These are phyloP conservation scores for Cynocephalus volans DNA, from an alignment of 2,113 vertebrate species.

Conservation along the genomic window DNA sequence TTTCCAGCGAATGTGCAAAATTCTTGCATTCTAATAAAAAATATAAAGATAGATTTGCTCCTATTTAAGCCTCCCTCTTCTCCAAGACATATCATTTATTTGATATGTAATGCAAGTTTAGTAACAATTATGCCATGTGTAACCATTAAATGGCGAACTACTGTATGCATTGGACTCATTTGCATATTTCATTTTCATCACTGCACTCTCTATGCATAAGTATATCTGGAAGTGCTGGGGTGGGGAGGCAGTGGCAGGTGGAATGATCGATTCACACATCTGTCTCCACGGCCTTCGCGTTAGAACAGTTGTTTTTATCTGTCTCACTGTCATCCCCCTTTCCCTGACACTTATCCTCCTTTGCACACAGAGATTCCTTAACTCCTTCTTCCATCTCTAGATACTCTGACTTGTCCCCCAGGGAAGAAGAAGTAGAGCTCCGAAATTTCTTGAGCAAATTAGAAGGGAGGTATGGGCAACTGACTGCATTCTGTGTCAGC, in stretches of 20 bases:
- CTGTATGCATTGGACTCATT: constrained; percentile 88
- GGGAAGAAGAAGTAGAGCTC: constrained; percentile 95
- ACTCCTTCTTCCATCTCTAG: constrained; percentile 99
- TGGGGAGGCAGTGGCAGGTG: not conserved
- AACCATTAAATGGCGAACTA: constrained; percentile 89
- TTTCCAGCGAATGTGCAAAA: constrained; percentile 91
- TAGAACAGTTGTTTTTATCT: constrained; percentile 96
- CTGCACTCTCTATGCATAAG: constrained; percentile 92
- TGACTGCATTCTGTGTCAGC: constrained; percentile 94
- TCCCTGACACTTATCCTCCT: constrained; percentile 95
- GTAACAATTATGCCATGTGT: constrained; percentile 88
- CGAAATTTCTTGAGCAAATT: constrained; percentile 96
- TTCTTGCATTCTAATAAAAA: constrained; percentile 92
- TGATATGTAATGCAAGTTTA: constrained; percentile 89
- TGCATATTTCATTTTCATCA: constrained; percentile 92
- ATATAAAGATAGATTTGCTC: constrained; percentile 90
- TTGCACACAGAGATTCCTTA: constrained; percentile 97
- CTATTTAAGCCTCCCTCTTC: constrained; percentile 86
- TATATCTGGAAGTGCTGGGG: constrained; percentile 87
- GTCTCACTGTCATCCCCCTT: constrained; percentile 96
- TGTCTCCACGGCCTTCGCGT: constrained; percentile 97
- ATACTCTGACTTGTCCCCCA: constrained; percentile 98
- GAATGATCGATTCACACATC: constrained; percentile 94
- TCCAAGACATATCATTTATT: constrained; percentile 87
- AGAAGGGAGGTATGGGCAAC: constrained; percentile 95